These are phyloP conservation scores for Stichodactyla mertensii DNA, from an alignment of 64 coral and sea anemone genomes.

Conservation along the genomic window DNA sequence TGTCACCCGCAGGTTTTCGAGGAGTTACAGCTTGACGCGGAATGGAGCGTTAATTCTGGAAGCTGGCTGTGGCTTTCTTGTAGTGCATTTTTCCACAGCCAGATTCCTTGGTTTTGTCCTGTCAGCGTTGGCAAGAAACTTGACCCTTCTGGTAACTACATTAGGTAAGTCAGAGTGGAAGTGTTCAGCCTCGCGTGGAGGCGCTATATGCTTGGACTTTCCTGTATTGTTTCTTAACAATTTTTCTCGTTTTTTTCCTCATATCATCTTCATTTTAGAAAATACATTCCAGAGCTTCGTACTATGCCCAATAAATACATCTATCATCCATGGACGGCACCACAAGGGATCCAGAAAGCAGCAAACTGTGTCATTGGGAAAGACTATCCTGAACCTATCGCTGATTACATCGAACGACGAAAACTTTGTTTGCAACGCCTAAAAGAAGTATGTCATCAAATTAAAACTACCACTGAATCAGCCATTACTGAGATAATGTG, in stretches of 20 bases:
- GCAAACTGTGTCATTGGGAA: slow-evolving; percentile 57
- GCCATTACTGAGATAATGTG: not conserved
- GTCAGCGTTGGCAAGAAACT: slow-evolving; percentile 78
- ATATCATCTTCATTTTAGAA: slow-evolving; percentile 19
- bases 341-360: slow-evolving; percentile 47
- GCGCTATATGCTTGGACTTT: not conserved
- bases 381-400: slow-evolving; percentile 60
- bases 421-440: slow-evolving; percentile 48
- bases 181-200: too few species aligned
- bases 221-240: not conserved
- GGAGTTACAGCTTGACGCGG: slow-evolving; percentile 81
- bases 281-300: slow-evolving; percentile 58
- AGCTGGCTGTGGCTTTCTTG: slow-evolving; percentile 91
- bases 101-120: slow-evolving; percentile 82
- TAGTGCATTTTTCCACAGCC: slow-evolving; percentile 75
- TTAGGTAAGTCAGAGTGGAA: slow-evolving; percentile 42
- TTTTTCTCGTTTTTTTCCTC: not conserved
- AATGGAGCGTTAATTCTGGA: slow-evolving; percentile 95
- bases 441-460: slow-evolving; percentile 39
- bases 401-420: slow-evolving; percentile 53
- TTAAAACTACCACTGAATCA: slow-evolving; percentile 12
- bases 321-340: slow-evolving; percentile 66
- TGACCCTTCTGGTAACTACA: slow-evolving; percentile 87
- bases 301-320: slow-evolving; percentile 65
- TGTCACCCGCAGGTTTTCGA: slow-evolving; percentile 63